Evolutionary conservation across 2,888 invertebrate genomes (phyloP).

Genomic region (Temnothorax ravouxi): DNA sequence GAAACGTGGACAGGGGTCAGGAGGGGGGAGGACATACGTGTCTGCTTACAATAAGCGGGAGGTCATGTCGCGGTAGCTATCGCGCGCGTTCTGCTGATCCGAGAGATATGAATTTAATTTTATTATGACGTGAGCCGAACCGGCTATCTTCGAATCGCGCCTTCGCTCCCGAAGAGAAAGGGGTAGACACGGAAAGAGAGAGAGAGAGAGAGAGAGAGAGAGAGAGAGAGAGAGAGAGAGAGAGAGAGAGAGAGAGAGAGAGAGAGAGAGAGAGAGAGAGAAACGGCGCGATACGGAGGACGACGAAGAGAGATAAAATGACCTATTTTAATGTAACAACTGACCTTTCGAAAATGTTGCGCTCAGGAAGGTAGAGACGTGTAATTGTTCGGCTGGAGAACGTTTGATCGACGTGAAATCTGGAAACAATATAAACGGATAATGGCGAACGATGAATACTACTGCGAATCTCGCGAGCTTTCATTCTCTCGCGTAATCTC

Average conservation of each 20-base stretch:
- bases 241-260: not conserved
- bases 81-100: conserved; percentile 80
- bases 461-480: conserved; percentile 49
- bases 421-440: conserved; percentile 75
- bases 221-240: not conserved
- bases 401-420: conserved; percentile 67
- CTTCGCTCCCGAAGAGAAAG: conserved; percentile 70
- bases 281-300: not conserved
- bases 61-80: conserved; percentile 81
- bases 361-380: conserved; percentile 50
- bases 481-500: conserved; percentile 47
- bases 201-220: conserved; percentile 21
- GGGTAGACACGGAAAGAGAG: not conserved
- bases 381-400: conserved; percentile 67
- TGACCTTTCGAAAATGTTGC: conserved; percentile 70
- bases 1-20: conserved; percentile 48
- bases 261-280: conserved; percentile 18
- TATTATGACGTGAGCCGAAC: conserved; percentile 81
- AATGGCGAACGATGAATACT: conserved; percentile 62
- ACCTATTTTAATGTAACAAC: conserved; percentile 65
- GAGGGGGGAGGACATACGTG: conserved; percentile 65
- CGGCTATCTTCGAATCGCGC: conserved; percentile 79
- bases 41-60: conserved; percentile 76
- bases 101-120: conserved; percentile 82
- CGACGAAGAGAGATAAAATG: conserved; percentile 46